Conservation (phyloP, 2,888 invertebrate species). For the Conops quadrifasciatus region DNA sequence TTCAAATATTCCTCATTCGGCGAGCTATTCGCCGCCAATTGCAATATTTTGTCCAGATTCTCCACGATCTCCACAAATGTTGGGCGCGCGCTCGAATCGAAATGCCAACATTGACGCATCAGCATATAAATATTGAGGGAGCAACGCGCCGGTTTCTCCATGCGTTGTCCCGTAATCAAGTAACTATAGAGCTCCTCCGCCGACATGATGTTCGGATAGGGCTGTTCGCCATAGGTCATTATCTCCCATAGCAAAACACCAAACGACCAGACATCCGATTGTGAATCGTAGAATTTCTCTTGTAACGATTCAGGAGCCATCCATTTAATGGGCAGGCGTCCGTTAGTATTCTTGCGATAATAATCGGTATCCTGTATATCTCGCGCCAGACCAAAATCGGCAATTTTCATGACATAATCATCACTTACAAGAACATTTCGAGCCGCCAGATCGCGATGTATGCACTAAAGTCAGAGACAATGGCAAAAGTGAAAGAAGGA, state of each 20-base stretch:
- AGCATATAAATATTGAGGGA: constrained; percentile 94
- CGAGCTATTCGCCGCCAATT: constrained; percentile 72
- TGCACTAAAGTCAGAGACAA: constrained; percentile 79
- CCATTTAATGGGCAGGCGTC: constrained; percentile 97
- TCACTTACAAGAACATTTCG: constrained; percentile 96
- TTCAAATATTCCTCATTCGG: constrained; percentile 89
- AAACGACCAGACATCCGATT: constrained; percentile 96
- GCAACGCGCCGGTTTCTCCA: constrained; percentile 96
- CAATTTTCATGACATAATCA: constrained; percentile 94
- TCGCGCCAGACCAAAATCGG: constrained; percentile 97
- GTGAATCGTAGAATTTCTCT: constrained; percentile 91
- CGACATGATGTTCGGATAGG: constrained; percentile 94
- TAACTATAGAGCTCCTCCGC: constrained; percentile 94
- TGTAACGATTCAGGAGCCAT: constrained; percentile 99
- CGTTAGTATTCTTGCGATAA: constrained; percentile 95
- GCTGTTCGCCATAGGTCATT: constrained; percentile 98
- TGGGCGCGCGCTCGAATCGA: constrained; percentile 87
- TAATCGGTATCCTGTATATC: constrained; percentile 95
- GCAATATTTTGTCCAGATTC: constrained; percentile 82
- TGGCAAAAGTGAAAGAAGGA: constrained; percentile 26
- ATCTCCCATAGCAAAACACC: constrained; percentile 98
- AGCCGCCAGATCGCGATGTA: constrained; percentile 97
- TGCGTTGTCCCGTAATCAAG: constrained; percentile 88
- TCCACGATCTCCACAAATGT: constrained; percentile 89
- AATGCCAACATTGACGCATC: constrained; percentile 98